These are phyloP conservation scores for Drosophila busckii DNA, from an alignment of 1,140 invertebrate species.

Conservation along the genomic window DNA sequence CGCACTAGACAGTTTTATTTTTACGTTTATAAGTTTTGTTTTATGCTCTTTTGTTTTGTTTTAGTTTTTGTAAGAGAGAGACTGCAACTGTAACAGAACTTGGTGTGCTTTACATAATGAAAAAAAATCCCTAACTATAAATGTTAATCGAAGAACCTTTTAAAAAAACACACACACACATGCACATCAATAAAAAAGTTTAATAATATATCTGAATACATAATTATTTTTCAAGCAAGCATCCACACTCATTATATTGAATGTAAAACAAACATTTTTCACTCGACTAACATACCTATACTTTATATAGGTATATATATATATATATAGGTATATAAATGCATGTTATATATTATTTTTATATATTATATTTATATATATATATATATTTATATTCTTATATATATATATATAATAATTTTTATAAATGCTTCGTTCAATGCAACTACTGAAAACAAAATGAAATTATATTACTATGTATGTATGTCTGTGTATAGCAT, in stretches of 20 bases:
- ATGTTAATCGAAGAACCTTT: slow-evolving; percentile 30
- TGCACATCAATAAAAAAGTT: too few species aligned
- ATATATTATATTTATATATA: too few species aligned
- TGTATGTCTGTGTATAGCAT: slow-evolving; percentile 55
- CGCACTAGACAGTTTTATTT: slow-evolving; percentile 52
- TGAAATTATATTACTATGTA: slow-evolving; percentile 33
- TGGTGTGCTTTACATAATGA: slow-evolving; percentile 66
- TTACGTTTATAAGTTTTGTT: slow-evolving; percentile 52
- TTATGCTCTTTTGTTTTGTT: slow-evolving; percentile 52
- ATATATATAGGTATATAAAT: too few species aligned
- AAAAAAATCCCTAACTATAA: slow-evolving; percentile 41
- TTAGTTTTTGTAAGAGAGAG: slow-evolving; percentile 64
- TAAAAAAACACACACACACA: too few species aligned
- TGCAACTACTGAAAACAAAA: slow-evolving; percentile 38
- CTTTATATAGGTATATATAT: too few species aligned
- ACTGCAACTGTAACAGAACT: slow-evolving; percentile 68
- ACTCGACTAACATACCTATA: slow-evolving; percentile 14
- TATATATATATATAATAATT: too few species aligned
- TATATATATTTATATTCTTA: too few species aligned
- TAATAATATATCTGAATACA: slow-evolving; percentile 20
- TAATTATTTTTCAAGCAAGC: slow-evolving; percentile 25
- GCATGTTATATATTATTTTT: too few species aligned
- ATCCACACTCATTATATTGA: slow-evolving; percentile 16
- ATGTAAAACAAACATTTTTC: slow-evolving; percentile 25
- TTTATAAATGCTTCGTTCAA: slow-evolving; percentile 64